Conservation (phyloP, 2,888 invertebrate genomes). For the Harmothoe impar region DNA sequence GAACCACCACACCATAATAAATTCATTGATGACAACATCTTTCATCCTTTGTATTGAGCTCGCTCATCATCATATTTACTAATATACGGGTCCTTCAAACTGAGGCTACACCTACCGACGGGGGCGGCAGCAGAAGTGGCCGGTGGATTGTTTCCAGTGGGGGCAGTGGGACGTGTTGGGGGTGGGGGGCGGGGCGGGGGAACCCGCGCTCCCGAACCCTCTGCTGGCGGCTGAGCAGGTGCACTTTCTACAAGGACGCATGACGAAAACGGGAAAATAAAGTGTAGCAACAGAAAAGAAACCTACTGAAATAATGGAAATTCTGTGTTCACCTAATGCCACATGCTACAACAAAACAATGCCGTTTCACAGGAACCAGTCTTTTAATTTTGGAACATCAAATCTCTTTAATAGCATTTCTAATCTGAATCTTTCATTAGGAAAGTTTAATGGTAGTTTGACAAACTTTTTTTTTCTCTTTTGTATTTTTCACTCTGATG, state of each 20-base stretch:
- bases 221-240: not conserved
- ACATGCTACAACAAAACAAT: not conserved
- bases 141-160: conserved; percentile 17
- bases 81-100: not conserved
- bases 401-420: no score
- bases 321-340: not conserved
- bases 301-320: not conserved
- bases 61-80: not conserved
- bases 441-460: no score
- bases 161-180: conserved; percentile 53
- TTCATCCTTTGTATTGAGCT: no score
- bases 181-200: conserved; percentile 63
- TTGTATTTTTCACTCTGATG: no score
- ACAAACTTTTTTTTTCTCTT: no score
- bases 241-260: conserved; percentile 18
- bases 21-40: no score
- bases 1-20: no score
- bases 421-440: no score
- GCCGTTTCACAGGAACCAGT: no score
- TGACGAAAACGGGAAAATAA: not conserved
- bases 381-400: no score
- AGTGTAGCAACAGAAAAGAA: not conserved
- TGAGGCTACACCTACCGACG: conserved; percentile 50
- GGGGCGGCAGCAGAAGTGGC: conserved; percentile 35
- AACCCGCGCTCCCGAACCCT: conserved; percentile 43